Evolutionary conservation across 2,797 vertebrate genomes (phyloP).

Genomic region (Gallinago nigripennis): DNA sequence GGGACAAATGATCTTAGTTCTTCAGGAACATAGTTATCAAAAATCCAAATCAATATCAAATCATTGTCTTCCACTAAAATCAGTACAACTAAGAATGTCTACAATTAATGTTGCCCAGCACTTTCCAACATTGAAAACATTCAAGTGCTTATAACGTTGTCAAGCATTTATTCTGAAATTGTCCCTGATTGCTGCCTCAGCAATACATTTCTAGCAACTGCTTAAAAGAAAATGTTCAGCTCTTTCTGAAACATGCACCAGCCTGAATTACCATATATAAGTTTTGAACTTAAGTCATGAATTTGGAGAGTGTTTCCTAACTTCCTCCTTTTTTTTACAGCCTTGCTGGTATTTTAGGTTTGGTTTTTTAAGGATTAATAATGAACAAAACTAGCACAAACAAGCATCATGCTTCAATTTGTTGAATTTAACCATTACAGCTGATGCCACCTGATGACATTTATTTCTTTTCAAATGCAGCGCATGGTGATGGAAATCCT

Average conservation of each 20-base stretch:
- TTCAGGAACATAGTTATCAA: not conserved
- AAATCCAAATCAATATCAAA: not conserved
- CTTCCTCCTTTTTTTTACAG: not conserved
- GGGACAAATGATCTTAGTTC: not conserved
- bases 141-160: not conserved
- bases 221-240: not conserved
- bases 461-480: slow-evolving; percentile 71
- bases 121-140: not conserved
- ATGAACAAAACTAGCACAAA: not conserved
- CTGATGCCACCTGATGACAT: not conserved
- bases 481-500: slow-evolving; percentile 81
- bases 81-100: not conserved
- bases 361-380: not conserved
- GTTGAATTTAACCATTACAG: not conserved
- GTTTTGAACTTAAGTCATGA: not conserved
- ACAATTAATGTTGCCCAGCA: not conserved
- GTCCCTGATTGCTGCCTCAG: not conserved
- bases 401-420: not conserved
- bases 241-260: not conserved
- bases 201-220: not conserved
- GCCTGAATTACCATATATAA: not conserved
- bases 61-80: not conserved
- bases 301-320: not conserved
- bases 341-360: not conserved
- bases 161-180: not conserved